phyloP scores from a whole-genome alignment of 2,888 invertebrate species.

The Hydriomena furcata region DNA sequence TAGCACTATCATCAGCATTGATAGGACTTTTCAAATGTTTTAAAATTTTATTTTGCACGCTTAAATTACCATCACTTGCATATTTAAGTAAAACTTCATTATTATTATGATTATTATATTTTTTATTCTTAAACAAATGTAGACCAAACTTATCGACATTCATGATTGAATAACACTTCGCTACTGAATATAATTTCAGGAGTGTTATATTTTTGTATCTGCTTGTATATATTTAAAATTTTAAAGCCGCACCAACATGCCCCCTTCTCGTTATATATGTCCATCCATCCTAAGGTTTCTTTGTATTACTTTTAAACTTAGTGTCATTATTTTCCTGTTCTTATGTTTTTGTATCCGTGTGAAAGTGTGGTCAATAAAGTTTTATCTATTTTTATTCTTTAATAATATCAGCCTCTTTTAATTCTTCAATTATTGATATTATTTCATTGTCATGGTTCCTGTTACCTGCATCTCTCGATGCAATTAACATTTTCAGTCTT shows the following conservation, averaged over 20 bases:
- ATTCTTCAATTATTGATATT: constrained; percentile 44
- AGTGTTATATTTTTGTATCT: too few relatives aligned
- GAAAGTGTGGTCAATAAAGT: too few relatives aligned
- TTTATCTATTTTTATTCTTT: constrained; percentile 16
- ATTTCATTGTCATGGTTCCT: constrained; percentile 40
- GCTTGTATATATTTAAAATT: too few relatives aligned
- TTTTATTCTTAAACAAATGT: not conserved
- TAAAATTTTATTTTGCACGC: not conserved
- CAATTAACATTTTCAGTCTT: constrained; percentile 31
- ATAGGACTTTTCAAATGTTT: not conserved
- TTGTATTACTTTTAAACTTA: too few relatives aligned
- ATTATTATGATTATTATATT: not conserved
- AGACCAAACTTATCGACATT: constrained; percentile 6
- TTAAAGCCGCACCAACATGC: too few relatives aligned
- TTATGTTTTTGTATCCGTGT: too few relatives aligned
- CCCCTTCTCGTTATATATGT: too few relatives aligned
- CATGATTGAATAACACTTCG: not conserved
- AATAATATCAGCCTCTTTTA: constrained; percentile 19
- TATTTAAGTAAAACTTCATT: not conserved
- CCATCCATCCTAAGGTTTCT: too few relatives aligned
- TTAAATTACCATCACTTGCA: not conserved
- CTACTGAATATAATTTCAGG: not conserved
- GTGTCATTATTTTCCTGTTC: too few relatives aligned
- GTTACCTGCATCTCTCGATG: constrained; percentile 31
- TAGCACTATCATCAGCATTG: not conserved